Evolutionary conservation across 2,797 vertebrate species (phyloP).

Genomic region (Gephyroberyx darwinii): DNA sequence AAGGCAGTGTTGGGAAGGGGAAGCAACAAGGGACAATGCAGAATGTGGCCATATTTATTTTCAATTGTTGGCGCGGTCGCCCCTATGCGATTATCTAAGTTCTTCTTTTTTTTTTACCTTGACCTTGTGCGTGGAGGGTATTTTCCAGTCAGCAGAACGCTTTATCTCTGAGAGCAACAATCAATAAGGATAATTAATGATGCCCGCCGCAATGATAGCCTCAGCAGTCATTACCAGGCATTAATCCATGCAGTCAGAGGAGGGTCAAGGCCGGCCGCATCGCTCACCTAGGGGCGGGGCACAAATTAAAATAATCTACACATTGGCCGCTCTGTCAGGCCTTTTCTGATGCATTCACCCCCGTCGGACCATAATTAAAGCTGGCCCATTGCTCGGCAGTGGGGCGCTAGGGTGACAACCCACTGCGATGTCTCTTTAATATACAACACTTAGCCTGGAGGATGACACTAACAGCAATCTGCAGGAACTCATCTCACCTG

Average conservation of each 20-base stretch:
- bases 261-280: slow-evolving; percentile 98
- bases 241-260: slow-evolving; percentile 97
- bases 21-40: neutral
- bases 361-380: slow-evolving; percentile 82
- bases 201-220: slow-evolving; percentile 99
- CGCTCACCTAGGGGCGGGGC: slow-evolving; percentile 93
- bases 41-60: slow-evolving; percentile 86
- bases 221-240: slow-evolving; percentile 98
- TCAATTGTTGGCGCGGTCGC: slow-evolving; percentile 85
- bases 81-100: slow-evolving; percentile 86
- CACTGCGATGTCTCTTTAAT: slow-evolving; percentile 80
- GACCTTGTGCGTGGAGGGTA: slow-evolving; percentile 96
- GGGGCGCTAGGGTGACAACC: slow-evolving; percentile 76
- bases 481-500: slow-evolving; percentile 79
- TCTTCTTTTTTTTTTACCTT: slow-evolving; percentile 93
- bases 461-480: slow-evolving; percentile 82
- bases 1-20: slow-evolving; percentile 10
- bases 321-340: slow-evolving; percentile 86
- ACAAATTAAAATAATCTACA: slow-evolving; percentile 99
- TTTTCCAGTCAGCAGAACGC: slow-evolving; percentile 99
- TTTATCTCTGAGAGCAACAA: slow-evolving; percentile 99
- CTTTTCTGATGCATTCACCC: slow-evolving; percentile 80
- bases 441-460: slow-evolving; percentile 82
- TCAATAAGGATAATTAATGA: slow-evolving; percentile 99
- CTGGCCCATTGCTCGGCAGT: slow-evolving; percentile 74